Percentiles rank a stretch among this genome's conserved stretches.
phyloP scores from a whole-genome alignment of 2,888 invertebrate species.

The Bunonema sp. region DNA sequence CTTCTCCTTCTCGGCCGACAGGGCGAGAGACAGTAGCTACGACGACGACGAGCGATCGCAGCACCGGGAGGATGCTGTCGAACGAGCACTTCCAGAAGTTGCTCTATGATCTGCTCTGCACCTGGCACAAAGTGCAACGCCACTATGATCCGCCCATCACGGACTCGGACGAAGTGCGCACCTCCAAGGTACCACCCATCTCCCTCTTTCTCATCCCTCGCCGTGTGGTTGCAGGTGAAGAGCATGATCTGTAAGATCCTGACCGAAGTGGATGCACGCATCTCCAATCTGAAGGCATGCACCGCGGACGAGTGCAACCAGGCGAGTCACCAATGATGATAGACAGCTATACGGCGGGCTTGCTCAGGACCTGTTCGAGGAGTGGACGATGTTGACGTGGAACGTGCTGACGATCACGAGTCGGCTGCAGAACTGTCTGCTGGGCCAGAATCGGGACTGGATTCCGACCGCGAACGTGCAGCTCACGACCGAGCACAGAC shows the following conservation, averaged over 20 bases:
- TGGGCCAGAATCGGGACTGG: too few species aligned
- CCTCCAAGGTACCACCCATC: conserved; percentile 21
- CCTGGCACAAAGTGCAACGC: conserved; percentile 38
- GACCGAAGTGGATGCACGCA: conserved; percentile 35
- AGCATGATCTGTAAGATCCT: conserved; percentile 33
- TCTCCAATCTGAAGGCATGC: too few species aligned
- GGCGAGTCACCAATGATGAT: too few species aligned
- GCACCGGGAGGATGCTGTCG: conserved; percentile 15
- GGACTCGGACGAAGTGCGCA: conserved; percentile 33
- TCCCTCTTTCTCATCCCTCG: neutral
- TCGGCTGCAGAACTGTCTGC: conserved; percentile 24
- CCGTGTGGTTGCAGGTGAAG: conserved; percentile 19
- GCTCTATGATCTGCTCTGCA: conserved; percentile 37
- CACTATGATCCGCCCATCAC: conserved; percentile 40
- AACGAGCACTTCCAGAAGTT: conserved; percentile 40
- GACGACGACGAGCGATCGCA: neutral
- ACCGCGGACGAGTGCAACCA: too few species aligned
- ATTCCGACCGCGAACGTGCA: too few species aligned
- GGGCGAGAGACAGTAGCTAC: neutral
- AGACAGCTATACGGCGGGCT: too few species aligned
- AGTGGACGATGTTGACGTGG: conserved; percentile 43
- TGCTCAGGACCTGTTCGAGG: conserved; percentile 30
- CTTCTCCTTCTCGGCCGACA: too few species aligned
- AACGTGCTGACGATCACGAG: conserved; percentile 39
- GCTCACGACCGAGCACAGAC: neutral